Evolutionary conservation across 2,888 invertebrate species (phyloP).

Genomic region (Drosophila subquinaria): DNA sequence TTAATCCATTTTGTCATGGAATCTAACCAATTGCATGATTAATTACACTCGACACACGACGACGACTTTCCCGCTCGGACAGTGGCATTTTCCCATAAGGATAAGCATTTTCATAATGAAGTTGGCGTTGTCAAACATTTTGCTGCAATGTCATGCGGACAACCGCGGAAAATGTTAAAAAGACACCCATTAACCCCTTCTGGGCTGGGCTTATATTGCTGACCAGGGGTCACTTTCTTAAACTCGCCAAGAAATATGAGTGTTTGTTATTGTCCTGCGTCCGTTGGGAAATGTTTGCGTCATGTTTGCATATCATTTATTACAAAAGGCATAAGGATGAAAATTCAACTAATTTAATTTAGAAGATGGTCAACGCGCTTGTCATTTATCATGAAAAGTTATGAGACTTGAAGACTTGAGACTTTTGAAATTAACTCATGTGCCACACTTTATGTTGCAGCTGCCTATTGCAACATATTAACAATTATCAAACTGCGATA

Average conservation of each 20-base stretch:
- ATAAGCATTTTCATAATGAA: constrained; percentile 40
- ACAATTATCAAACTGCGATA: constrained; percentile 45
- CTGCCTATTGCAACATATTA: constrained; percentile 55
- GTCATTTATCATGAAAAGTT: constrained; percentile 16
- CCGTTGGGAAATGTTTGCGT: constrained; percentile 59
- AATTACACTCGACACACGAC: constrained; percentile 53
- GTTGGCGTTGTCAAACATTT: constrained; percentile 41
- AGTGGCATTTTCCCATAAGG: constrained; percentile 4
- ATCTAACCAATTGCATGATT: constrained; percentile 72
- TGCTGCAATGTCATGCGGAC: constrained; percentile 61
- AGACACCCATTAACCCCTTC: constrained; percentile 66
- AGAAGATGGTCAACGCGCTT: constrained; percentile 17
- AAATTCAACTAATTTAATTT: constrained; percentile 42
- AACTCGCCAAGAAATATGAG: constrained; percentile 61
- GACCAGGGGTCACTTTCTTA: constrained; percentile 66
- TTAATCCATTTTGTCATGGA: constrained; percentile 69
- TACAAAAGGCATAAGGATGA: constrained; percentile 19
- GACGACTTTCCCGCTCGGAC: constrained; percentile 38
- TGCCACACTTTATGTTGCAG: constrained; percentile 31
- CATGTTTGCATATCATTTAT: constrained; percentile 73
- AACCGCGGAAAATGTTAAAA: constrained; percentile 62
- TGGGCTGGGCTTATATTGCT: constrained; percentile 16
- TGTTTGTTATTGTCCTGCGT: constrained; percentile 62
- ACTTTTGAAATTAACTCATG: constrained; percentile 29
- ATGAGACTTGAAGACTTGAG: not conserved